Conservation (phyloP, 2,888 invertebrate genomes). For the Diaprepes abbreviatus region DNA sequence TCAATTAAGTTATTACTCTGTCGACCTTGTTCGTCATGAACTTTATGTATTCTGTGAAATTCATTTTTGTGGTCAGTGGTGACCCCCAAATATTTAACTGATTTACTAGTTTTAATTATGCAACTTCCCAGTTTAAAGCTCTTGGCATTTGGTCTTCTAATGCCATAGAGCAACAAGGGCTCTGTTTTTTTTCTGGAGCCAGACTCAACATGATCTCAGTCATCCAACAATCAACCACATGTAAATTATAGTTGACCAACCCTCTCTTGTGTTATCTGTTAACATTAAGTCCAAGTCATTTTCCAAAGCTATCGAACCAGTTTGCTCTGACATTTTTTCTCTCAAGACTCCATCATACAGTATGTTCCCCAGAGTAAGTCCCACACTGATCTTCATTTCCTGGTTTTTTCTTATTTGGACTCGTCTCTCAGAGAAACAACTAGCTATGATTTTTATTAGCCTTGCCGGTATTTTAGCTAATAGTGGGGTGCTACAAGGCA, state of each 20-base stretch:
- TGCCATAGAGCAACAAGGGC: slow-evolving; percentile 23
- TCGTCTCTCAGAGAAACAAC: too few relatives aligned
- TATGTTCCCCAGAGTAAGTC: too few relatives aligned
- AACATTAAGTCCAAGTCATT: neutral
- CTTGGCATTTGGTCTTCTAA: too few relatives aligned
- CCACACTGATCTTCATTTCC: too few relatives aligned
- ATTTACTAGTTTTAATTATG: too few relatives aligned
- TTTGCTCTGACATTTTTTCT: too few relatives aligned
- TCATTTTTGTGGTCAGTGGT: slow-evolving; percentile 23
- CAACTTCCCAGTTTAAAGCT: slow-evolving; percentile 2
- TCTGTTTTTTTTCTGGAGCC: slow-evolving; percentile 40
- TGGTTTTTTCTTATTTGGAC: too few relatives aligned
- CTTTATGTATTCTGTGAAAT: slow-evolving; percentile 18
- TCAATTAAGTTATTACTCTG: neutral
- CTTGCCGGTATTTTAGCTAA: too few relatives aligned
- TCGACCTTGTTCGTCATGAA: slow-evolving; percentile 21
- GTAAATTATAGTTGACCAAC: neutral
- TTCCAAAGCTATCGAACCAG: neutral
- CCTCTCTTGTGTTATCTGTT: neutral
- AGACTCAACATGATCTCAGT: neutral
- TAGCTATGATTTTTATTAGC: too few relatives aligned
- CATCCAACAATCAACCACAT: slow-evolving; percentile 29
- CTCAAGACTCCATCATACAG: too few relatives aligned
- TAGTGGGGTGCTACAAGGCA: too few relatives aligned
- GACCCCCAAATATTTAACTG: slow-evolving; percentile 41